phyloP scores from a whole-genome alignment of 2,113 vertebrate species.

The Scartelaos histophorus region DNA sequence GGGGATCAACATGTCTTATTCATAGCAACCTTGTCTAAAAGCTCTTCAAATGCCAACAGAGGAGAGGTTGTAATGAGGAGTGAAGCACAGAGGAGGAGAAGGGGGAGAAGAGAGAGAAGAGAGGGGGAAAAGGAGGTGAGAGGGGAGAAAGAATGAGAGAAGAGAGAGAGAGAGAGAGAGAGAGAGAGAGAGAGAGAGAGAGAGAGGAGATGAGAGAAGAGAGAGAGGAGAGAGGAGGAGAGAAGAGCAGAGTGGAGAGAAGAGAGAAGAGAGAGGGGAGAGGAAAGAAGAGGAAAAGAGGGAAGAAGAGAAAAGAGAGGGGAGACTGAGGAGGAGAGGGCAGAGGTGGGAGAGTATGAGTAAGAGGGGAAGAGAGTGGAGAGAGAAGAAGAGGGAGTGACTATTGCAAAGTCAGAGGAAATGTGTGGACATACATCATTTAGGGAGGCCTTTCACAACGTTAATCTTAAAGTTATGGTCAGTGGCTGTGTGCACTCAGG shows the following conservation, averaged over 20 bases:
- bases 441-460: conserved; percentile 43
- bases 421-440: conserved; percentile 65
- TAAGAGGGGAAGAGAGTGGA: not conserved
- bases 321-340: not conserved
- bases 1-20: conserved; percentile 72
- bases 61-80: conserved; percentile 16
- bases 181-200: not conserved
- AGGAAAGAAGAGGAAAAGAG: not conserved
- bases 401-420: conserved; percentile 45
- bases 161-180: not conserved
- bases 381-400: not conserved
- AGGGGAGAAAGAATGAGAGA: not conserved
- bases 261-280: not conserved
- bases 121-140: not conserved
- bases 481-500: conserved; percentile 19
- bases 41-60: conserved; percentile 56
- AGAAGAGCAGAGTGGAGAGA: not conserved
- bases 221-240: not conserved
- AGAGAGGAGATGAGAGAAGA: not conserved
- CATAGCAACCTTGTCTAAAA: conserved; percentile 76
- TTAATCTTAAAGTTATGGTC: conserved; percentile 52
- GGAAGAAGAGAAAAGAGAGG: not conserved
- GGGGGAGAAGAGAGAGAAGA: not conserved
- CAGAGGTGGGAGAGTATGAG: not conserved
- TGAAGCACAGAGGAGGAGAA: conserved; percentile 14